A percentile compares a stretch with the other conserved stretches of the same genome.
Evolutionary conservation across 2,888 invertebrate genomes (phyloP).

Genomic region (Volucella zonaria): DNA sequence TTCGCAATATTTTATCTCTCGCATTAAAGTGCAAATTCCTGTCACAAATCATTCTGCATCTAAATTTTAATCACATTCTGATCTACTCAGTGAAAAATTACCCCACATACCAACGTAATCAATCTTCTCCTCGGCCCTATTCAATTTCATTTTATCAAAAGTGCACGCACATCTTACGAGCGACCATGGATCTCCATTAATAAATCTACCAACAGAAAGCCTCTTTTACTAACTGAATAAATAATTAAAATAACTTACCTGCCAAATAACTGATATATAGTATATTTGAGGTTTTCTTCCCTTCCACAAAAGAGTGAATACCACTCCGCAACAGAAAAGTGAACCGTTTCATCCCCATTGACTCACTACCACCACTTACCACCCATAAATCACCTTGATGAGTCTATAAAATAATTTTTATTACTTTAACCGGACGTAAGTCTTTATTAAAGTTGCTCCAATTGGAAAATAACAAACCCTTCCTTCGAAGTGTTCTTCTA

Average conservation of each 20-base stretch:
- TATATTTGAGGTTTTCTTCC: conserved; percentile 52
- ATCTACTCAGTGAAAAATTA: conserved; percentile 59
- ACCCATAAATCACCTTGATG: conserved; percentile 70
- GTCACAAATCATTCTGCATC: conserved; percentile 47
- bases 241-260: conserved; percentile 72
- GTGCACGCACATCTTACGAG: conserved; percentile 40
- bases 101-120: conserved; percentile 45
- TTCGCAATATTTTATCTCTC: too few species aligned
- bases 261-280: conserved; percentile 64
- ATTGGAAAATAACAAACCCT: conserved; percentile 72
- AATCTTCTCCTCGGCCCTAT: conserved; percentile 58
- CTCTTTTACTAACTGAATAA: conserved; percentile 69
- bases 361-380: conserved; percentile 35
- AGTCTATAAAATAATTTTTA: conserved; percentile 73
- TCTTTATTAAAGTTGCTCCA: conserved; percentile 72
- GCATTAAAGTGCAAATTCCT: neutral
- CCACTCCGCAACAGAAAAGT: conserved; percentile 21
- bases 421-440: conserved; percentile 72
- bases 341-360: conserved; percentile 9
- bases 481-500: conserved; percentile 10
- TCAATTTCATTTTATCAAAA: conserved; percentile 67
- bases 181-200: conserved; percentile 15
- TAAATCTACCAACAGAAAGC: conserved; percentile 58
- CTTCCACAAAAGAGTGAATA: conserved; percentile 26
- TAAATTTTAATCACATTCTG: conserved; percentile 69